Evolutionary conservation across 2,888 invertebrate species (phyloP).

Genomic region (Morpho deidamia): DNA sequence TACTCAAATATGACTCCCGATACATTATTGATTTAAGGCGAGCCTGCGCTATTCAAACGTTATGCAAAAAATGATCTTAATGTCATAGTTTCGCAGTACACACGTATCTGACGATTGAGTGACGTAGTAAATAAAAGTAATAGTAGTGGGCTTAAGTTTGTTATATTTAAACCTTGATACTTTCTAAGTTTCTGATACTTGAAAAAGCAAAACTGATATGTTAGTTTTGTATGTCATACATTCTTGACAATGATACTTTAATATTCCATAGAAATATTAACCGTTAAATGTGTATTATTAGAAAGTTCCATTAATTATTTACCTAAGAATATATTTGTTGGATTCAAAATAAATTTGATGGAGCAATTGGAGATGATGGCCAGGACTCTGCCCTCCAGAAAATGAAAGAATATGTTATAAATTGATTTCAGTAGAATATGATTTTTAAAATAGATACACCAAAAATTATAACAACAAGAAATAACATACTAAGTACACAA

Average conservation of each 20-base stretch:
- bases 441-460: too few relatives aligned
- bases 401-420: too few relatives aligned
- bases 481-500: too few relatives aligned
- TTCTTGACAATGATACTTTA: too few relatives aligned
- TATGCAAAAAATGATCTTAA: conserved; percentile 6
- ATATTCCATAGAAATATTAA: too few relatives aligned
- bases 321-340: background rate
- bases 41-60: conserved; percentile 12
- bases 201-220: background rate
- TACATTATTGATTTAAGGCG: conserved; percentile 14
- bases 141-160: conserved; percentile 3
- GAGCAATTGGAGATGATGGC: too few relatives aligned
- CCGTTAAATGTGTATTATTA: too few relatives aligned
- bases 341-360: background rate
- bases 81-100: background rate
- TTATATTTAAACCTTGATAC: conserved; percentile 11
- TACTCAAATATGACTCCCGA: conserved; percentile 3
- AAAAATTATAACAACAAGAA: too few relatives aligned
- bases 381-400: too few relatives aligned
- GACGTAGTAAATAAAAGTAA: conserved; percentile 13
- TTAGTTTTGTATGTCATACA: background rate
- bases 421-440: too few relatives aligned
- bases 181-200: conserved; percentile 2
- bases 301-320: too few relatives aligned
- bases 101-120: conserved; percentile 1